These are phyloP conservation scores for Andrena dorsata DNA, from an alignment of 2,888 invertebrate genomes.

Conservation along the genomic window DNA sequence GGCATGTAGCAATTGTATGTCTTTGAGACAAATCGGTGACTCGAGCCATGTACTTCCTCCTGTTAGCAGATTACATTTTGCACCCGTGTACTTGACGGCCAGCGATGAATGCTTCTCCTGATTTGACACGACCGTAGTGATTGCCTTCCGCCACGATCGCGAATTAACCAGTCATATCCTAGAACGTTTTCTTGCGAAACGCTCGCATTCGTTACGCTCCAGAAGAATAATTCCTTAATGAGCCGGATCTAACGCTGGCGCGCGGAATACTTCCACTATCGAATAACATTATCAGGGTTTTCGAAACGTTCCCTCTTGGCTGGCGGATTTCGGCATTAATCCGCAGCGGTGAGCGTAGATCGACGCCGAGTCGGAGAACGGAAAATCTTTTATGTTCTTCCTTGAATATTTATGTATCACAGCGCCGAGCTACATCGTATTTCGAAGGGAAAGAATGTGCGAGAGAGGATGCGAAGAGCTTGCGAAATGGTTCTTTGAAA, in stretches of 20 bases:
- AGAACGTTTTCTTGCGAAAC: conserved; percentile 61
- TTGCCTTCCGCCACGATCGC: conserved; percentile 31
- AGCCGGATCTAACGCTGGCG: conserved; percentile 29
- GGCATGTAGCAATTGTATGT: too few species aligned
- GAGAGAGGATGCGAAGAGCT: not conserved
- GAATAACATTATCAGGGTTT: not conserved
- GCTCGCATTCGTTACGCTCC: conserved; percentile 55
- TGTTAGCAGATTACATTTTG: too few species aligned
- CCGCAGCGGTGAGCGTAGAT: not conserved
- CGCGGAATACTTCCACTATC: not conserved
- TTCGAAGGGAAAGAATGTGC: not conserved
- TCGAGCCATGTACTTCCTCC: too few species aligned
- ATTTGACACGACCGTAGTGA: conserved; percentile 23
- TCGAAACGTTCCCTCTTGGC: not conserved
- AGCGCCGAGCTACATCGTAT: not conserved
- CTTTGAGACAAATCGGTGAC: too few species aligned
- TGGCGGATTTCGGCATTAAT: not conserved
- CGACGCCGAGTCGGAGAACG: not conserved
- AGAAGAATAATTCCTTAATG: conserved; percentile 65
- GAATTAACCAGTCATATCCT: conserved; percentile 48
- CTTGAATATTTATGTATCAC: not conserved
- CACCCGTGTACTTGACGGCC: not conserved
- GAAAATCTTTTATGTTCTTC: not conserved
- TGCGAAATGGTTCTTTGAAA: not conserved
- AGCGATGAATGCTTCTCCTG: not conserved